Evolutionary conservation across 2,113 vertebrate species (phyloP).

Genomic region (Myxocyprinus asiaticus): DNA sequence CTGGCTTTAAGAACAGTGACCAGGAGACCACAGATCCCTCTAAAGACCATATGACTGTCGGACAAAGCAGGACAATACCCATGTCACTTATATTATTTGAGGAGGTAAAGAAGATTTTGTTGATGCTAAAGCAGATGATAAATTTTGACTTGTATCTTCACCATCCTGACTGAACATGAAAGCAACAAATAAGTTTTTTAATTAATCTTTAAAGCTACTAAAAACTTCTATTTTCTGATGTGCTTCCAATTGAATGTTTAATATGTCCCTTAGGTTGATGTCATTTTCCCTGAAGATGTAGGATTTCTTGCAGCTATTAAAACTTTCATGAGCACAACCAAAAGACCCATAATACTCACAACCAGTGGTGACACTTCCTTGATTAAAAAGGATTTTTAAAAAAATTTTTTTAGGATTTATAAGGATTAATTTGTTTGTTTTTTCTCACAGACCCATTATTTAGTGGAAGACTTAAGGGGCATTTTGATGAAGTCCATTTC

Average conservation of each 20-base stretch:
- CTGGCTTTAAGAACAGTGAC: no score
- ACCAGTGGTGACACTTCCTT: conserved; percentile 79
- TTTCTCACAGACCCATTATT: conserved; percentile 83
- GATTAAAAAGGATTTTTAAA: no score
- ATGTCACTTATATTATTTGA: conserved; percentile 96
- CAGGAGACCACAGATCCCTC: background rate
- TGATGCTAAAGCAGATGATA: no score
- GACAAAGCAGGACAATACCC: conserved; percentile 74
- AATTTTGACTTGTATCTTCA: background rate
- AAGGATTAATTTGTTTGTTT: background rate
- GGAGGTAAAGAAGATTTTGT: conserved; percentile 79
- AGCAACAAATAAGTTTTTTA: background rate
- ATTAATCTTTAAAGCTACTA: background rate
- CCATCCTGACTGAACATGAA: background rate
- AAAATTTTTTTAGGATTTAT: no score
- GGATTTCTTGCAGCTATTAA: conserved; percentile 90
- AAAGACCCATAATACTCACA: conserved; percentile 91
- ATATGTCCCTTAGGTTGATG: conserved; percentile 81
- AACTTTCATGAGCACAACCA: conserved; percentile 90
- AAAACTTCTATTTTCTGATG: background rate
- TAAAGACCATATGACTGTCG: conserved; percentile 60
- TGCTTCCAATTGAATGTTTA: background rate
- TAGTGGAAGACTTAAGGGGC: conserved; percentile 82
- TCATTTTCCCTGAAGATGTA: conserved; percentile 90
- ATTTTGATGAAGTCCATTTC: conserved; percentile 86